Percentiles rank a stretch among this genome's conserved stretches.
Evolutionary conservation across 35 echinoderm and acorn worm genomes (phyloP).

Genomic region (Holothuria glaberrima): DNA sequence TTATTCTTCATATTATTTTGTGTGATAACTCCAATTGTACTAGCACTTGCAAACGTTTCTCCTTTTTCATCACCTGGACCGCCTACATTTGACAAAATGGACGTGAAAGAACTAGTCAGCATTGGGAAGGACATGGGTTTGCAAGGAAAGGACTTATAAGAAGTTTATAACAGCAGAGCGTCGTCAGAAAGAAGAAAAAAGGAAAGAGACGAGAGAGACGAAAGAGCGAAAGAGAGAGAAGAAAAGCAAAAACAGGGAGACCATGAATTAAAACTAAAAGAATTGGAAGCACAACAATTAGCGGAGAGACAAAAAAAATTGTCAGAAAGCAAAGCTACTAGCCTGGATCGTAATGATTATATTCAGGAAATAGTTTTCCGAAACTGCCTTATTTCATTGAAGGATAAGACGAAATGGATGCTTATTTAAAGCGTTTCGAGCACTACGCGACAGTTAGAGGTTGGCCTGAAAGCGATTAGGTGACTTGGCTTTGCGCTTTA

Average conservation of each 20-base stretch:
- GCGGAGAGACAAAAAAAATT: background rate
- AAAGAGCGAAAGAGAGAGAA: background rate
- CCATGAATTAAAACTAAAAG: background rate
- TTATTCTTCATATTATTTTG: constrained; percentile 2
- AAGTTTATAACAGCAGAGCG: constrained; percentile 13
- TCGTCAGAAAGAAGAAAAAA: constrained; percentile 1
- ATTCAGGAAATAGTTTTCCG: constrained; percentile 12
- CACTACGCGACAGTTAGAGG: constrained; percentile 27
- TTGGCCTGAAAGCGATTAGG: constrained; percentile 43
- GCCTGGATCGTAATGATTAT: background rate
- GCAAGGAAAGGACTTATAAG: background rate
- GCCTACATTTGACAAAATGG: background rate
- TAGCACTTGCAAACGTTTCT: background rate
- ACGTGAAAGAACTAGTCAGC: constrained; percentile 14
- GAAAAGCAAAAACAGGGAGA: constrained; percentile 10
- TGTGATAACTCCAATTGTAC: background rate
- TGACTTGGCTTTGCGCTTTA: constrained; percentile 48
- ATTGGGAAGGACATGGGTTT: constrained; percentile 15
- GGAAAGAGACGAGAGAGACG: background rate
- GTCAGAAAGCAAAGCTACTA: background rate
- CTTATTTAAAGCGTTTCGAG: constrained; percentile 62
- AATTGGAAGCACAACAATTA: constrained; percentile 22
- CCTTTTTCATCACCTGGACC: background rate
- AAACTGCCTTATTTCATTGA: constrained; percentile 56
- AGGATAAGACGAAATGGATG: constrained; percentile 52